These are phyloP conservation scores for Diloba caeruleocephala DNA, from an alignment of 2,888 invertebrate genomes.

Conservation along the genomic window DNA sequence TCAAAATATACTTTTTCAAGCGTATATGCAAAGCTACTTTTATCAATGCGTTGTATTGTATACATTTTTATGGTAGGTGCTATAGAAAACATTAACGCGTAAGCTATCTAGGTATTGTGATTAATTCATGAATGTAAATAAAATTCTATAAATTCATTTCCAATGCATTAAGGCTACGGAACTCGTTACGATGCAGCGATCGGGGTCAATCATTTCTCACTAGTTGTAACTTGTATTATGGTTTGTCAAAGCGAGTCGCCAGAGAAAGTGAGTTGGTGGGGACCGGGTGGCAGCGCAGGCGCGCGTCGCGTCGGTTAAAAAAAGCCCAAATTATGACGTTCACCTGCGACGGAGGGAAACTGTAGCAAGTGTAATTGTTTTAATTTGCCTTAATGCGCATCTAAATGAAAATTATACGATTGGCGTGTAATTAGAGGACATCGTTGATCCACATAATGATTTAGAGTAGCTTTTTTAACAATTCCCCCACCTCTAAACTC, in stretches of 20 bases:
- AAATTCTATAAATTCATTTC: slow-evolving; percentile 13
- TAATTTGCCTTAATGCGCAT: slow-evolving; percentile 44
- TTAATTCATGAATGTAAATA: slow-evolving; percentile 40
- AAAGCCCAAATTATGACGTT: slow-evolving; percentile 67
- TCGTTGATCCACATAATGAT: slow-evolving; percentile 13
- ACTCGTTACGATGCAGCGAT: slow-evolving; percentile 31
- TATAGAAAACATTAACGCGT: too few species aligned
- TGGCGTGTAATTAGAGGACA: slow-evolving; percentile 20
- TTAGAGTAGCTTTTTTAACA: too few species aligned
- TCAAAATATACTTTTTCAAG: too few species aligned
- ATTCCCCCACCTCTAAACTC: too few species aligned
- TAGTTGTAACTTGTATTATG: slow-evolving; percentile 51
- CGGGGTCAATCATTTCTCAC: slow-evolving; percentile 53
- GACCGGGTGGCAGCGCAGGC: slow-evolving; percentile 28
- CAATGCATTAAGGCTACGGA: slow-evolving; percentile 39
- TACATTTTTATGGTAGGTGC: too few species aligned
- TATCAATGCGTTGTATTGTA: too few species aligned
- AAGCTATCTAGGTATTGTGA: slow-evolving; percentile 6
- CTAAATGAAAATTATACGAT: slow-evolving; percentile 34
- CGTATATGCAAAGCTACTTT: too few species aligned
- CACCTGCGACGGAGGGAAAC: slow-evolving; percentile 56
- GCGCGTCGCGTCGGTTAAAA: slow-evolving; percentile 48
- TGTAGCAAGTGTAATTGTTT: slow-evolving; percentile 49
- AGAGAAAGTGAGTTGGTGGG: slow-evolving; percentile 69
- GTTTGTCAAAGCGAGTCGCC: slow-evolving; percentile 61